Conservation (phyloP, 2,888 invertebrate genomes). For the Philhelius pedissequus region DNA sequence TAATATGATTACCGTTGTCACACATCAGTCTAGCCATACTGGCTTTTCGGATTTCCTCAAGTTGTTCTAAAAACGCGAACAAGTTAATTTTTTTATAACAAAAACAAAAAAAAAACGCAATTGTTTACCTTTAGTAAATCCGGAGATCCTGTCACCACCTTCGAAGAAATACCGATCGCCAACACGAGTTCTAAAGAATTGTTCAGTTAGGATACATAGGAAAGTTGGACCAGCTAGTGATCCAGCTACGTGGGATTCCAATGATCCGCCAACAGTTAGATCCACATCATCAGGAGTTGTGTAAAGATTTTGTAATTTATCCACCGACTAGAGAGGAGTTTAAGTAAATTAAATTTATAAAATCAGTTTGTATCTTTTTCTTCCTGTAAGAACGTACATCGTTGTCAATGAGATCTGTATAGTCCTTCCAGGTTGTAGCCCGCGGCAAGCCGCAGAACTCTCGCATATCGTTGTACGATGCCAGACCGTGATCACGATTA, state of each 20-base stretch:
- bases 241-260: constrained; percentile 88
- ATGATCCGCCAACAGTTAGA: constrained; percentile 89
- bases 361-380: neutral
- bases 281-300: constrained; percentile 90
- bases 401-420: constrained; percentile 83
- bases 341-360: neutral
- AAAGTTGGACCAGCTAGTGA: constrained; percentile 92
- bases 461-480: constrained; percentile 88
- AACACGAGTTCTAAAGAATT: constrained; percentile 90
- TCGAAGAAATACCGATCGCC: constrained; percentile 94
- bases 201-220: constrained; percentile 91
- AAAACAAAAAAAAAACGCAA: too few relatives aligned
- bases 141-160: constrained; percentile 82
- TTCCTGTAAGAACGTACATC: constrained; percentile 77
- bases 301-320: constrained; percentile 83
- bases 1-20: constrained; percentile 87
- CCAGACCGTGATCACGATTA: constrained; percentile 91
- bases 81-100: too few relatives aligned
- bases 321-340: constrained; percentile 76
- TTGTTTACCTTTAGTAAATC: constrained; percentile 84
- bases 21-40: constrained; percentile 89
- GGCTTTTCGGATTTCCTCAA: constrained; percentile 87
- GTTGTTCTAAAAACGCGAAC: constrained; percentile 81
- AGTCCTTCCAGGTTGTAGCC: constrained; percentile 85
- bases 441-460: constrained; percentile 86